phyloP scores from a whole-genome alignment of 1,140 invertebrate species.

The Vanessa atalanta region DNA sequence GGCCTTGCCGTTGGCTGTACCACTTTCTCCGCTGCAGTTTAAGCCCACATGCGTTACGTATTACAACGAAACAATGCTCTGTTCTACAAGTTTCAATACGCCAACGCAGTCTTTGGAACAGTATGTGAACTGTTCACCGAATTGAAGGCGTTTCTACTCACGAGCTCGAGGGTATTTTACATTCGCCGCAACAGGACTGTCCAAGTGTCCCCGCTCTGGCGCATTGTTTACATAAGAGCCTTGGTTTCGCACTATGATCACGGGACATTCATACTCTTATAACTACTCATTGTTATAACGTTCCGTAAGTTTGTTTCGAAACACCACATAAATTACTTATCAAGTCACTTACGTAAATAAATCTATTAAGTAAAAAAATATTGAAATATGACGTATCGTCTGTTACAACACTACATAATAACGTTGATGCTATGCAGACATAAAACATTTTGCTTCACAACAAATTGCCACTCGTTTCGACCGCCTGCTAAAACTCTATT shows the following conservation, averaged over 20 bases:
- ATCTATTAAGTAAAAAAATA: slow-evolving; percentile 22
- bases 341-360: slow-evolving; percentile 31
- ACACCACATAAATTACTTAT: slow-evolving; percentile 7
- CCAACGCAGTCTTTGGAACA: slow-evolving; percentile 61
- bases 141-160: slow-evolving; percentile 59
- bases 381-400: neutral
- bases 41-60: slow-evolving; percentile 64
- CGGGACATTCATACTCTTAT: slow-evolving; percentile 53
- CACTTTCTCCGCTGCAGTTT: slow-evolving; percentile 61
- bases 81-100: slow-evolving; percentile 43
- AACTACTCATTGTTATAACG: slow-evolving; percentile 51
- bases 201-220: slow-evolving; percentile 43
- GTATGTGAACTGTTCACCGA: too few species aligned
- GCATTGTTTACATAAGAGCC: slow-evolving; percentile 68
- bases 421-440: slow-evolving; percentile 27
- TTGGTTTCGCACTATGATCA: slow-evolving; percentile 64
- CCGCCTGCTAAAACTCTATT: slow-evolving; percentile 22
- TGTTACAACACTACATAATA: slow-evolving; percentile 16
- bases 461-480: slow-evolving; percentile 23
- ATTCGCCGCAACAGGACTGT: slow-evolving; percentile 53
- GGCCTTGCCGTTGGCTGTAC: slow-evolving; percentile 69
- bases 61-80: slow-evolving; percentile 58
- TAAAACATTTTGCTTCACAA: slow-evolving; percentile 24
- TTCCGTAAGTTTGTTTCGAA: slow-evolving; percentile 50
- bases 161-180: slow-evolving; percentile 58